Conservation (phyloP, 2,113 vertebrate genomes). For the Brachyhypopomus occidentalis region DNA sequence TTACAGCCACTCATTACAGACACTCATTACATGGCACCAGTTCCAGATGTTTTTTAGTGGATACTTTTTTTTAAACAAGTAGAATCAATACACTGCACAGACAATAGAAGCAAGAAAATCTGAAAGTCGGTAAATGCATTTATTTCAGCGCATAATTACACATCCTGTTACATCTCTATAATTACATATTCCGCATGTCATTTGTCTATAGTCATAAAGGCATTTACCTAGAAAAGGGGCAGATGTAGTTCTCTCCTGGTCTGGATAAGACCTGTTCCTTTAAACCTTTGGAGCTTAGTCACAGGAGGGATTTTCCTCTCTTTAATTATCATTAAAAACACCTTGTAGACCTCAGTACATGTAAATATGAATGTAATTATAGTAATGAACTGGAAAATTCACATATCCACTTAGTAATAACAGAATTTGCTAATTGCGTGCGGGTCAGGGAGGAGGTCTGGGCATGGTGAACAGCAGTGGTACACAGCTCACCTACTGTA, state of each 20-base stretch:
- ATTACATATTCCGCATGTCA: too few species aligned
- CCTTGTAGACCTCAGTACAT: background rate
- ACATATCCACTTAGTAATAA: slow-evolving; percentile 46
- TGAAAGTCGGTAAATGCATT: background rate
- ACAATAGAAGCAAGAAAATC: background rate
- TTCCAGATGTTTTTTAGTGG: background rate
- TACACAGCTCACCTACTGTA: background rate
- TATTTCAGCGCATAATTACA: too few species aligned
- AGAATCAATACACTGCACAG: background rate
- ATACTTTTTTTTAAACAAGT: background rate
- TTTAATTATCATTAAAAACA: background rate
- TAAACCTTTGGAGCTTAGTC: background rate
- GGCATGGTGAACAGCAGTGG: background rate
- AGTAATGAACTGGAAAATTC: slow-evolving; percentile 32
- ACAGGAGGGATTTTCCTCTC: background rate
- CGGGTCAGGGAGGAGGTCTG: slow-evolving; percentile 51
- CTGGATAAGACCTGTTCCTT: background rate
- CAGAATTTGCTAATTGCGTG: slow-evolving; percentile 53
- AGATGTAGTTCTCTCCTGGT: background rate
- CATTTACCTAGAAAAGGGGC: background rate
- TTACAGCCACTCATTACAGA: too few species aligned
- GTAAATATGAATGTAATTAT: slow-evolving; percentile 57
- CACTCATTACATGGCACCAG: background rate
- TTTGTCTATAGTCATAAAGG: background rate
- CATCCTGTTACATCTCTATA: too few species aligned